Base-by-base conservation (phyloP, 2,888 invertebrate genomes). In the Campoplex capitator region DNA sequence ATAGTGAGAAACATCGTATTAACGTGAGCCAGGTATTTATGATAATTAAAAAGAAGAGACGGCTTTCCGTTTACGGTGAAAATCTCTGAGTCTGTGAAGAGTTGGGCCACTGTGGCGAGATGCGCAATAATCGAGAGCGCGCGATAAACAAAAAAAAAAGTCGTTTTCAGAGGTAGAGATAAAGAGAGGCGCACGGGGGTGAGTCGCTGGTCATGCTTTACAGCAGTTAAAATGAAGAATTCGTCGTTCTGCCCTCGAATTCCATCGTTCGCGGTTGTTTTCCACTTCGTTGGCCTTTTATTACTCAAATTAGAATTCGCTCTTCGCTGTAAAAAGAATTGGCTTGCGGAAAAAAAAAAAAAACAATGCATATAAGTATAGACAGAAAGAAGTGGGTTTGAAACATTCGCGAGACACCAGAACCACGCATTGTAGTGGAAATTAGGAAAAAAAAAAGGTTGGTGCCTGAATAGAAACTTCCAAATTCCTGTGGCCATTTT, bases 271-370 rank as follows among this genome's bases (percentile, higher is more conserved):
- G 76, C 71, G 76, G 76, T 80, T 86, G 70, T 83, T 83, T 73
- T 76, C 80, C 83, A 74, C 83, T 42, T 70, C 79, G 83, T 70
- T 65, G 78, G 58, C 62, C 42, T 71, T 83, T 83, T 83, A 83
- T 79, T 83, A 86, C 62, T 77, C 54, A 83, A 86, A 86, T 83
- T 86, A 86, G 80, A 76, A 86, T 76, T 83, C 80, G 79, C 79
- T 71, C 83, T 48, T 35, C 48, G 28, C 58, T 45, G 35, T 51
- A 2, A 23, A 68, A 78, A 51, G 70, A 16, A 62, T 68, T n/a
- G 68, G 67, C 32, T 75, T n/a, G 32, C 38, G 3, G 38, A 13
- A 83, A 23, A 23, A 23, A 23, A 23, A 23, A 23, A 23, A 23
- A 62, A 71, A 68, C 56, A 56, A 74, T n/a, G 13, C 42, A 71